Conservation (phyloP, 2,888 invertebrate genomes). For the Pammene fasciana region DNA sequence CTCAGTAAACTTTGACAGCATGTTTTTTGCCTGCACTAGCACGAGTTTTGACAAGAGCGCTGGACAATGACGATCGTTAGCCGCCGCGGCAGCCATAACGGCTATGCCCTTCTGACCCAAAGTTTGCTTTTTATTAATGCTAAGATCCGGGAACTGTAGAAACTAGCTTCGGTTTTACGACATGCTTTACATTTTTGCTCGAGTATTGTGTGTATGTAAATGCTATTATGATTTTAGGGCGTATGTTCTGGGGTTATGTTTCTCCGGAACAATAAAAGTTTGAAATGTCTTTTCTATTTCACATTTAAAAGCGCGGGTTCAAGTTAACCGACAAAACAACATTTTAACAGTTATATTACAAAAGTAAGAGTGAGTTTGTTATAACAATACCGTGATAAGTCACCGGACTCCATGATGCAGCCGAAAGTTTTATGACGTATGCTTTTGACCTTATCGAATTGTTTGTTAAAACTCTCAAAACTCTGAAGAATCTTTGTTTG, state of each 20-base stretch:
- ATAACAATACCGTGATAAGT: neutral
- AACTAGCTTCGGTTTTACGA: slow-evolving; percentile 34
- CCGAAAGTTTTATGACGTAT: too few species aligned
- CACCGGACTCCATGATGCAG: too few species aligned
- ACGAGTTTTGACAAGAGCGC: slow-evolving; percentile 46
- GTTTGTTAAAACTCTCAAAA: too few species aligned
- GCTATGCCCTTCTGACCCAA: slow-evolving; percentile 58
- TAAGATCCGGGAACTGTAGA: slow-evolving; percentile 39
- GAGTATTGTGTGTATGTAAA: slow-evolving; percentile 11
- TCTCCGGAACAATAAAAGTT: slow-evolving; percentile 7
- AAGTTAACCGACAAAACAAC: neutral
- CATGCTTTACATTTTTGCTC: slow-evolving; percentile 31
- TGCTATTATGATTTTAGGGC: slow-evolving; percentile 12
- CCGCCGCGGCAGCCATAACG: slow-evolving; percentile 44
- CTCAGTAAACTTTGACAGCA: slow-evolving; percentile 36
- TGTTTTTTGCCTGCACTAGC: slow-evolving; percentile 39
- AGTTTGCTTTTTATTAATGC: slow-evolving; percentile 50
- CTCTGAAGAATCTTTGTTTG: too few species aligned
- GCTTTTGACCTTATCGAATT: too few species aligned
- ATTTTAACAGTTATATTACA: neutral
- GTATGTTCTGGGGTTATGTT: slow-evolving; percentile 7
- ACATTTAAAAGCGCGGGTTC: neutral
- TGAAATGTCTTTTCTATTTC: slow-evolving; percentile 1
- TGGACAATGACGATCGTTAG: slow-evolving; percentile 72
- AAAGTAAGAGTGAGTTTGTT: neutral